Base-by-base conservation (phyloP, 2,113 vertebrate genomes). In the Perca fluviatilis region DNA sequence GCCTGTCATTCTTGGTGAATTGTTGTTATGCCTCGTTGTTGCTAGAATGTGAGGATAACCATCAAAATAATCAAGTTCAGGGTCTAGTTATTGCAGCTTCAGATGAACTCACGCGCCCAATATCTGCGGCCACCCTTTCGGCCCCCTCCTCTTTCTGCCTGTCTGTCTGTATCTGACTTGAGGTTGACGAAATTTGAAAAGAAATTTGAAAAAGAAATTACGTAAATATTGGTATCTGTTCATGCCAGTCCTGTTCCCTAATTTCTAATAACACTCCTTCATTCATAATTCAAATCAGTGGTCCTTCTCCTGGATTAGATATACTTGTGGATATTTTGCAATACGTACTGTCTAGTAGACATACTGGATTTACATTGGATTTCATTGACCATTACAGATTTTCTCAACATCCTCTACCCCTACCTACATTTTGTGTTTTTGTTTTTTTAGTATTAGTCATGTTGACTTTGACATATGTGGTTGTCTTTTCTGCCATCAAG, bases 1-100 rank as follows among this genome's bases (percentile, higher is more conserved):
- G 58, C 12, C 33, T 15, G 36, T 74, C 70, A 57, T 40, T 79
- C 58, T 7, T 49, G 23, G 78, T 79, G 81, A 61, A 68, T 25
- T 25, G 15, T 43, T 68, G 78, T 43, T 10, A 71, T 13, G 25
- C 18, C 30, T 56, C 23, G 6, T 6, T 3, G 0, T 30, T 21
- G 6, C 4, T 12, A 5, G n/a, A 57, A 49, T 1, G 27, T 27
- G 14, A 36, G 11, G 1, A 18, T 14, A 23, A 43, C n/a, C 27
- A 51, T 43, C 33, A 47, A 66, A 62, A 61, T 54, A 2, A 54
- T 13, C 50, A 27, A 46, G 49, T 76, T 12, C 23, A 18, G 60
- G 53, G 14, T 66, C 30, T 30, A 64, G 50, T 50, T 46, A 19
- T 49, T 58, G n/a, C 40, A 72, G 43, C 49, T 68, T 53, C 15